Base-by-base conservation (phyloP, 1,140 invertebrate genomes). In the Drosophila gunungcola region DNA sequence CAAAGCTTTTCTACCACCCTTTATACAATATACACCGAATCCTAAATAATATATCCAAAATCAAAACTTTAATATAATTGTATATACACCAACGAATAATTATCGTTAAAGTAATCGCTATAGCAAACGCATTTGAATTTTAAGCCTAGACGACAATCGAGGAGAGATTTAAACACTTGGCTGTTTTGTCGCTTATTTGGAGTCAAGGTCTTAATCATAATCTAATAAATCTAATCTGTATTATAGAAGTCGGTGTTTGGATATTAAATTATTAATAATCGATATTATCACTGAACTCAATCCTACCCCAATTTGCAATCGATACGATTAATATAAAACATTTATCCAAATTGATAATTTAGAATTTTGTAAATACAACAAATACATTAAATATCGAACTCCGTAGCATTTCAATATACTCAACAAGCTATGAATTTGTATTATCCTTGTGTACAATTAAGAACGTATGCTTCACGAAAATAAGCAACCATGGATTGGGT, bases 1-100 rank as follows among this genome's bases (percentile, higher is more conserved):
- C 83, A 85, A 85, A 85, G 82, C 82, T 85, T 86, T 70, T 85
- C 63, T 74, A 84, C 73, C 69, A 78, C 73, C 73, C 73, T 61
- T 72, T 63, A 64, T 72, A 82, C 62, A 62, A 78, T 82, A 74
- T 41, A 68, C 39, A 45, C 21, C 45, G 61, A 69, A 56, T 78
- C 45, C 64, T 80, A 58, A 55, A 64, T 45, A 53, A 67, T 55
- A 73, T 61, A 75, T 52, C 58, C 67, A 75, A 61, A 75, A 65
- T 78, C 80, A 68, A 84, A 60, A 80, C 42, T 68, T 60, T 81
- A 81, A 86, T 60, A 55, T 51, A 84, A 86, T 74, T 85, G 81
- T 85, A 85, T 62, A 85, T 78, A 86, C 76, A 73, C 56, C 75
- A 67, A 70, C 51, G 51, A 72, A 43, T 81, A 78, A 65, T 78